A percentile compares a stretch with the other conserved stretches of the same genome.
Conservation (phyloP, 2,797 vertebrate genomes). For the Oryzias dopingdopingensis region DNA sequence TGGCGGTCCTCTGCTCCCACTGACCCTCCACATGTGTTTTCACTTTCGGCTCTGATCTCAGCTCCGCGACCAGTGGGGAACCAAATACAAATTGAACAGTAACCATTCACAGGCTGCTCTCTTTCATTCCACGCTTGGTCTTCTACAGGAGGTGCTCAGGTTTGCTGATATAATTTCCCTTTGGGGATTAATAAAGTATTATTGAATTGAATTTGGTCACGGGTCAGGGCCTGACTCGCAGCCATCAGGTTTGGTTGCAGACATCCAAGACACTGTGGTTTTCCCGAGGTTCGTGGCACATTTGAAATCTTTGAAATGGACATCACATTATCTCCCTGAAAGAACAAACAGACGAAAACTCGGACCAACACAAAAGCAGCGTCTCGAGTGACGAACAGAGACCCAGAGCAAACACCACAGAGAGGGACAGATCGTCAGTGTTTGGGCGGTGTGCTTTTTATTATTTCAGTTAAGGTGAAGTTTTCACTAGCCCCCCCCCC, state of each 20-base stretch:
- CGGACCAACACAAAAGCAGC: neutral
- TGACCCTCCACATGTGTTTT: slow-evolving; percentile 99
- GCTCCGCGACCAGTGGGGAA: slow-evolving; percentile 99
- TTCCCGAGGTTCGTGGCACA: slow-evolving; percentile 19
- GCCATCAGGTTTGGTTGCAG: slow-evolving; percentile 21
- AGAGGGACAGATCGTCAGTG: slow-evolving; percentile 61
- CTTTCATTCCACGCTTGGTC: slow-evolving; percentile 89
- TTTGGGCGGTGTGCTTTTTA: slow-evolving; percentile 63
- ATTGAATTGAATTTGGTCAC: slow-evolving; percentile 13
- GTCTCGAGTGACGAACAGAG: slow-evolving; percentile 27
- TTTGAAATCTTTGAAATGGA: slow-evolving; percentile 41
- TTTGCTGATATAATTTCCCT: slow-evolving; percentile 40
- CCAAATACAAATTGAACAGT: slow-evolving; percentile 99
- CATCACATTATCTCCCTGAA: slow-evolving; percentile 29
- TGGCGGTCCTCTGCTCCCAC: slow-evolving; percentile 97
- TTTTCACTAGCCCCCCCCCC: slow-evolving; percentile 72
- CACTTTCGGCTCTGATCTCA: slow-evolving; percentile 99
- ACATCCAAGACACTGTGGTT: slow-evolving; percentile 38
- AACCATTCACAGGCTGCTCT: slow-evolving; percentile 97
- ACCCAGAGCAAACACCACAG: slow-evolving; percentile 47
- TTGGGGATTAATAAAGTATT: slow-evolving; percentile 5
- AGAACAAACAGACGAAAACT: slow-evolving; percentile 36
- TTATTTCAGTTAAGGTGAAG: slow-evolving; percentile 77
- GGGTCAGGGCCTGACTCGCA: slow-evolving; percentile 19
- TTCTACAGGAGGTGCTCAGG: slow-evolving; percentile 74